phyloP scores from a whole-genome alignment of 2,113 vertebrate species.

The Merops nubicus region DNA sequence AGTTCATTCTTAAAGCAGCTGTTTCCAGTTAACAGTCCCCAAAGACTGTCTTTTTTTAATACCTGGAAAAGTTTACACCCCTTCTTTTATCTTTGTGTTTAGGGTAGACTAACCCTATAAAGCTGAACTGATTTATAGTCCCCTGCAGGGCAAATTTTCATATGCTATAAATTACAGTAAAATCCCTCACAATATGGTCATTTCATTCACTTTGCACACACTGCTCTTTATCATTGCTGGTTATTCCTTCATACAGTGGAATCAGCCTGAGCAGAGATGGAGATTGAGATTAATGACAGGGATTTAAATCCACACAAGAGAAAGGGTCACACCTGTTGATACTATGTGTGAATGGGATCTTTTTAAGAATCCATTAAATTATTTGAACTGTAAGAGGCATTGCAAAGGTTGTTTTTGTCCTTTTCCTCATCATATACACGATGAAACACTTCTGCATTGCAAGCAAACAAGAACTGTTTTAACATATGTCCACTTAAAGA shows the following conservation, averaged over 20 bases:
- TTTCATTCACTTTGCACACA: neutral
- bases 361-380: neutral
- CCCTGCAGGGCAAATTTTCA: neutral
- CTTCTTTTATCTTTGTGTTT: slow-evolving; percentile 36
- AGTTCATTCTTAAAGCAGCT: slow-evolving; percentile 38
- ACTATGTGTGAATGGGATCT: neutral
- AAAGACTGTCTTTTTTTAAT: slow-evolving; percentile 15
- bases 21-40: slow-evolving; percentile 32
- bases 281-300: neutral
- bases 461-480: neutral
- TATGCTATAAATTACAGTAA: neutral
- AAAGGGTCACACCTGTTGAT: slow-evolving; percentile 6
- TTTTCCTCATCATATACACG: neutral
- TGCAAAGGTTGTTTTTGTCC: neutral
- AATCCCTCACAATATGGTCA: neutral
- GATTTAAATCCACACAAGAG: neutral
- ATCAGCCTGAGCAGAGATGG: neutral
- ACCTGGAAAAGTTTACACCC: slow-evolving; percentile 17
- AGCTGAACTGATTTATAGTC: slow-evolving; percentile 9
- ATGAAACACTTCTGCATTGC: neutral
- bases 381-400: neutral
- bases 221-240: neutral
- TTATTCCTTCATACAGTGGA: neutral
- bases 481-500: neutral
- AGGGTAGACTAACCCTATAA: neutral